phyloP scores from a whole-genome alignment of 2,113 vertebrate species.

The Tachycineta bicolor region DNA sequence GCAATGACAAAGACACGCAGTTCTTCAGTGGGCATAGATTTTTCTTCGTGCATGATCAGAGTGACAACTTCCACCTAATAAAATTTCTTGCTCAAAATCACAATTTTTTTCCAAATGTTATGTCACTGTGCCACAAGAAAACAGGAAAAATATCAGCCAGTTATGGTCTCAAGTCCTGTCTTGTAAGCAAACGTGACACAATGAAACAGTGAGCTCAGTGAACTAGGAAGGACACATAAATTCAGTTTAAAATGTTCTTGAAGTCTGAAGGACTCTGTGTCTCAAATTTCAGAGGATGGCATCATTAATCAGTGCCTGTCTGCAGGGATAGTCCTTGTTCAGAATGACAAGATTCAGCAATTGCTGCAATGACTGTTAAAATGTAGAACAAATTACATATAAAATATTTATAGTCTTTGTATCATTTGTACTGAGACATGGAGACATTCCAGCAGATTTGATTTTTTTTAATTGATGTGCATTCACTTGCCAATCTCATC shows the following conservation, averaged over 20 bases:
- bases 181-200: neutral
- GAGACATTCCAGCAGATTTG: neutral
- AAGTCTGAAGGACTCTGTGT: constrained; percentile 10
- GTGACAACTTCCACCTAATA: neutral
- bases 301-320: constrained; percentile 3
- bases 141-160: neutral
- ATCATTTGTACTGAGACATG: neutral
- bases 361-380: neutral
- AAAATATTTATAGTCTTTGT: constrained; percentile 10
- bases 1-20: neutral
- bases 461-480: neutral
- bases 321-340: neutral
- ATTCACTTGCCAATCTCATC: neutral
- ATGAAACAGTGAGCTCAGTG: neutral
- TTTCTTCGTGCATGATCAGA: neutral
- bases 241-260: constrained; percentile 3
- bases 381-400: neutral
- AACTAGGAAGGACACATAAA: neutral
- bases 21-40: neutral
- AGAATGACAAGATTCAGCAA: neutral
- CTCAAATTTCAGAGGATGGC: neutral
- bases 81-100: neutral
- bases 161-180: neutral
- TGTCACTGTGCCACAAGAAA: neutral
- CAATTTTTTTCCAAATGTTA: neutral